Conservation (phyloP, 2,888 invertebrate genomes). For the Elgonia sp. region DNA sequence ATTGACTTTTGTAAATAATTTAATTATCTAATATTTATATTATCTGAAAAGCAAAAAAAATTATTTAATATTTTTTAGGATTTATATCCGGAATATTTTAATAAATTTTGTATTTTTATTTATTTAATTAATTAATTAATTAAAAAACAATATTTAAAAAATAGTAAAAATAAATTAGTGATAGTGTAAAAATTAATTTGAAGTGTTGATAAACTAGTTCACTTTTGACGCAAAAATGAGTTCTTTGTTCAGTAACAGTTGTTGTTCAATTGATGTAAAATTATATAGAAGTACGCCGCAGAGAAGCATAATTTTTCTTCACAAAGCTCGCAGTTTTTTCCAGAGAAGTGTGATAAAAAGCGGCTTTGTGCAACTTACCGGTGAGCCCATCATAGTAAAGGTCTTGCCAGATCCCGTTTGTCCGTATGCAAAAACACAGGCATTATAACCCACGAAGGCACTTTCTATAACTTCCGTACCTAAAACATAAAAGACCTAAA, state of each 20-base stretch:
- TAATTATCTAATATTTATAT: too few species aligned
- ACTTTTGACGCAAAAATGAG: constrained; percentile 14
- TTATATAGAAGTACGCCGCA: constrained; percentile 23
- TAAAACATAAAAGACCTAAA: constrained; percentile 91
- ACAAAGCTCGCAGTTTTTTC: constrained; percentile 41
- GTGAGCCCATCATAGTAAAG: constrained; percentile 96
- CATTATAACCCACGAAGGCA: constrained; percentile 95
- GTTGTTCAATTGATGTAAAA: constrained; percentile 29
- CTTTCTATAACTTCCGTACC: constrained; percentile 93
- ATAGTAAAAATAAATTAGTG: too few species aligned
- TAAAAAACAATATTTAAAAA: too few species aligned
- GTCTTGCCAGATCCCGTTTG: constrained; percentile 97
- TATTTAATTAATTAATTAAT: too few species aligned
- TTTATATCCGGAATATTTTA: too few species aligned
- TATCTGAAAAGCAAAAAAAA: too few species aligned
- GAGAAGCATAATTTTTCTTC: constrained; percentile 24
- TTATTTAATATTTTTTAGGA: too few species aligned
- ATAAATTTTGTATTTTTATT: too few species aligned
- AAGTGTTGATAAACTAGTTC: neutral
- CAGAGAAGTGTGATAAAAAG: constrained; percentile 27
- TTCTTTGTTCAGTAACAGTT: constrained; percentile 31
- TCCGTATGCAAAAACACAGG: constrained; percentile 96
- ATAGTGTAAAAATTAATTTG: too few species aligned
- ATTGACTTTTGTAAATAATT: too few species aligned
- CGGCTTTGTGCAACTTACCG: constrained; percentile 86